Conservation (phyloP, 2,797 vertebrate species). For the Urosaurus nigricauda region DNA sequence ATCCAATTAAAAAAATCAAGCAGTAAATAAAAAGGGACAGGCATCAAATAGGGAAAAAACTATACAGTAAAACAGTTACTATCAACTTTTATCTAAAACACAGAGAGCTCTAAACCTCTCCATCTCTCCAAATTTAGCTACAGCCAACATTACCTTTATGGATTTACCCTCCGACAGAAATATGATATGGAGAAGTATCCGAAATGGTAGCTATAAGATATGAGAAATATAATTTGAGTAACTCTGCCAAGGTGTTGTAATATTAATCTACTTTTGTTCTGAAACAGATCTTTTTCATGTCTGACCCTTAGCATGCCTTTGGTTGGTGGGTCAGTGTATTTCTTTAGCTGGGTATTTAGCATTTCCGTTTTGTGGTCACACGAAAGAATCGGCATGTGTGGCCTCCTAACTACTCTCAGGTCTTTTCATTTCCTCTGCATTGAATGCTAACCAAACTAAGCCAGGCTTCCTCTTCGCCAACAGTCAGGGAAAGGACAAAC, state of each 20-base stretch:
- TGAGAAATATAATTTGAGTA: conserved; percentile 30
- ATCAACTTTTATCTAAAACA: too few species aligned
- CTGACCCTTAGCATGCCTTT: conserved; percentile 8
- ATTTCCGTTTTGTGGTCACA: conserved; percentile 61
- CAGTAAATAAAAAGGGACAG: too few species aligned
- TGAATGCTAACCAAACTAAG: conserved; percentile 20
- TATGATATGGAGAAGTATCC: neutral
- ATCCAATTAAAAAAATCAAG: too few species aligned
- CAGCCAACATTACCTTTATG: too few species aligned
- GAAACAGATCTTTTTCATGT: conserved; percentile 30
- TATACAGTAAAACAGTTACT: too few species aligned
- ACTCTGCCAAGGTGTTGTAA: neutral
- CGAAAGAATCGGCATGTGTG: conserved; percentile 45
- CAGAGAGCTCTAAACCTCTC: too few species aligned
- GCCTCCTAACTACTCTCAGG: conserved; percentile 52
- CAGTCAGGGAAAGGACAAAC: neutral
- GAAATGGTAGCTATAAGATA: neutral
- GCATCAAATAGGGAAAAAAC: too few species aligned
- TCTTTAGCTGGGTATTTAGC: conserved; percentile 44
- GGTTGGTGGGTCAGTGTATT: neutral
- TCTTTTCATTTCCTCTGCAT: conserved; percentile 52
- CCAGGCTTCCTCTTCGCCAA: conserved; percentile 66
- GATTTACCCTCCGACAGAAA: too few species aligned
- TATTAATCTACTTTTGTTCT: conserved; percentile 30
- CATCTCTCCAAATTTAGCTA: too few species aligned